These are phyloP conservation scores for Drosophila repletoides DNA, from an alignment of 1,140 invertebrate species.

Conservation along the genomic window DNA sequence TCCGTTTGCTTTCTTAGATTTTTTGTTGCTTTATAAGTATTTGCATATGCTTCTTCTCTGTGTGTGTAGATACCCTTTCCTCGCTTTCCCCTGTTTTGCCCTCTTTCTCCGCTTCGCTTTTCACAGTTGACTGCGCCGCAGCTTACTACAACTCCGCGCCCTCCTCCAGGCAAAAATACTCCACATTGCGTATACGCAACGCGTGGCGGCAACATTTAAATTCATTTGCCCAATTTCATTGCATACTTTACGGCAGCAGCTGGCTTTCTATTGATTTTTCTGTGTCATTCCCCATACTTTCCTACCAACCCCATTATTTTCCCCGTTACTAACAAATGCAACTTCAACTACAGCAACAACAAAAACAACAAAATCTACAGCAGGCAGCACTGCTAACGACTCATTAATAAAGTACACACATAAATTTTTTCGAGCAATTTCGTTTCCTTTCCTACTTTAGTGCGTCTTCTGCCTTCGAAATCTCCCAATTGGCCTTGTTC, in stretches of 20 bases:
- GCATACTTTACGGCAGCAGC: constrained; percentile 46
- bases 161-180: too few species aligned
- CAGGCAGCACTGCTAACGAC: constrained; percentile 24
- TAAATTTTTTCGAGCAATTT: constrained; percentile 34
- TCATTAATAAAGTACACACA: constrained; percentile 49
- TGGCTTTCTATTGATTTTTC: constrained; percentile 39
- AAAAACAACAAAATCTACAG: background rate
- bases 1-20: constrained; percentile 47
- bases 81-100: background rate
- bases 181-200: constrained; percentile 40
- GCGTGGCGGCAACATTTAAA: constrained; percentile 40
- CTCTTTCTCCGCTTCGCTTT: background rate
- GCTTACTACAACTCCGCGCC: too few species aligned
- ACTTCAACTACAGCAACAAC: constrained; percentile 19
- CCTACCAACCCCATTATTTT: too few species aligned
- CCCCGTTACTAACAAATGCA: constrained; percentile 13
- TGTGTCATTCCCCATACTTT: too few species aligned
- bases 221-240: constrained; percentile 53
- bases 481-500: too few species aligned
- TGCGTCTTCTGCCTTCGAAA: background rate
- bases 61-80: background rate
- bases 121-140: constrained; percentile 29
- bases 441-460: constrained; percentile 28
- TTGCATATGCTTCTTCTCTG: constrained; percentile 34
- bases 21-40: constrained; percentile 19